These are phyloP conservation scores for Siniperca undulata DNA, from an alignment of 2,797 vertebrate species.

Conservation along the genomic window DNA sequence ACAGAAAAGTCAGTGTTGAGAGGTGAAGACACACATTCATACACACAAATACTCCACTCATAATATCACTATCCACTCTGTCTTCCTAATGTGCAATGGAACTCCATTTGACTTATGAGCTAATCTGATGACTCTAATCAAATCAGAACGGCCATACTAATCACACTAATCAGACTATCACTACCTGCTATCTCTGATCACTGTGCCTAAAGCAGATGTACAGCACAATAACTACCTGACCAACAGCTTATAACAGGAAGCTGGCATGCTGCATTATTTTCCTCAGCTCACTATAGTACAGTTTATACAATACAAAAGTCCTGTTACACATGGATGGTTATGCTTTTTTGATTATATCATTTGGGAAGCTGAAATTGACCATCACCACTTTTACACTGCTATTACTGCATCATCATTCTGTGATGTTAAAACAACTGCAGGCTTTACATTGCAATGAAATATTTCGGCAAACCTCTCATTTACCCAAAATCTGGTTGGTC, in stretches of 20 bases:
- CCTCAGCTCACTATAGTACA: not conserved
- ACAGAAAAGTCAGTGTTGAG: not conserved
- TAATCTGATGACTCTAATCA: conserved; percentile 68
- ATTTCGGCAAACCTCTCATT: conserved; percentile 5
- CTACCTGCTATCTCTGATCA: conserved; percentile 46
- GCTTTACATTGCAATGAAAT: not conserved
- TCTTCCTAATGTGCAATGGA: conserved; percentile 48
- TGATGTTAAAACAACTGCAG: not conserved
- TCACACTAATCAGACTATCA: conserved; percentile 63
- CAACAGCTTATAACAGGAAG: conserved; percentile 20
- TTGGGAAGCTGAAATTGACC: not conserved
- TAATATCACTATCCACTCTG: conserved; percentile 20
- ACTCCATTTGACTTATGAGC: conserved; percentile 60
- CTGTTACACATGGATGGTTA: not conserved
- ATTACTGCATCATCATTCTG: not conserved
- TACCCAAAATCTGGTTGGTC: conserved; percentile 4
- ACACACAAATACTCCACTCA: not conserved
- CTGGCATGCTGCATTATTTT: conserved; percentile 12
- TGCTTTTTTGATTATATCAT: conserved; percentile 4
- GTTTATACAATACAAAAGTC: conserved; percentile 12
- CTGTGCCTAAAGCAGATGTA: conserved; percentile 35
- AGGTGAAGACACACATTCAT: not conserved
- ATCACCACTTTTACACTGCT: not conserved
- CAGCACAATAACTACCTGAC: not conserved
- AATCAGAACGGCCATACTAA: conserved; percentile 60